Percentiles rank a stretch among this genome's conserved stretches.
These are phyloP conservation scores for Trachythela sp. DNA, from an alignment of 64 coral and sea anemone species.

Conservation along the genomic window DNA sequence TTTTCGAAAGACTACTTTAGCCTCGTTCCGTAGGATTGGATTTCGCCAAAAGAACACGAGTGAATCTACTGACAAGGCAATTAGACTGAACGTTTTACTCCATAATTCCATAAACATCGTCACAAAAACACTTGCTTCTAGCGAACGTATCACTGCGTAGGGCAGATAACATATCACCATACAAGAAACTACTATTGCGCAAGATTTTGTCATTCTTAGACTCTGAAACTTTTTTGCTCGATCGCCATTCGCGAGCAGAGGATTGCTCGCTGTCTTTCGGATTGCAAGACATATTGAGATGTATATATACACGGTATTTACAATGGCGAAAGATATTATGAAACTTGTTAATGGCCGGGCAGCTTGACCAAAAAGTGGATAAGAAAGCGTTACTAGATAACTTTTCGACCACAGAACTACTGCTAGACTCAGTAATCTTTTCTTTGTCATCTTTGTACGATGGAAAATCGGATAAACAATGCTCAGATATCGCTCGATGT, in stretches of 20 bases:
- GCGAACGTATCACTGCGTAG: background rate
- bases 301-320: background rate
- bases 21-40: background rate
- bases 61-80: background rate
- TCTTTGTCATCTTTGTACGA: background rate
- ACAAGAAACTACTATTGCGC: background rate
- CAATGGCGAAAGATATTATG: background rate
- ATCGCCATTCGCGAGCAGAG: background rate
- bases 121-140: background rate
- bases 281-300: background rate
- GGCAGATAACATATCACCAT: background rate
- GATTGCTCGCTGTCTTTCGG: background rate
- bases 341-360: background rate
- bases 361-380: background rate
- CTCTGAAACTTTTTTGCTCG: background rate
- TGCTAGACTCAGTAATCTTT: background rate
- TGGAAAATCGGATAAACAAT: background rate
- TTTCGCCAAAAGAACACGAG: background rate
- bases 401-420: background rate
- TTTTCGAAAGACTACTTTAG: background rate
- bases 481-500: slow-evolving; percentile 11
- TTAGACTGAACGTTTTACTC: background rate
- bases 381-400: background rate
- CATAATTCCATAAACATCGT: background rate
- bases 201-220: background rate